These are phyloP conservation scores for Donacobius atricapilla DNA, from an alignment of 2,113 vertebrate genomes.

Conservation along the genomic window DNA sequence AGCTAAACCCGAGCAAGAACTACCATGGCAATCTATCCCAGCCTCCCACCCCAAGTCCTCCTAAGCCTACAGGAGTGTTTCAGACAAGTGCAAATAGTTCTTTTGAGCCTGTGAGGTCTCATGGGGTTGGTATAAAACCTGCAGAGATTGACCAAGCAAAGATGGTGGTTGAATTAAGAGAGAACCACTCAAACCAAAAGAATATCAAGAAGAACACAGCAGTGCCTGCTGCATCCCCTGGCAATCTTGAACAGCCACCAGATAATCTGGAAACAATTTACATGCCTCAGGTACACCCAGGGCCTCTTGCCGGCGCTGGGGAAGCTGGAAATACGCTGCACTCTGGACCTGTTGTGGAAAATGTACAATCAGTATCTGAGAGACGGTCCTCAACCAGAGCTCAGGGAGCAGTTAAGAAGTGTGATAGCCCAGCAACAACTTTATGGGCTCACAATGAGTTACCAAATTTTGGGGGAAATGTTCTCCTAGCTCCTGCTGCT, in stretches of 20 bases:
- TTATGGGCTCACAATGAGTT: slow-evolving; percentile 93
- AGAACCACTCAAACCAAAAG: slow-evolving; percentile 37
- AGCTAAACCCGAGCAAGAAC: slow-evolving; percentile 56
- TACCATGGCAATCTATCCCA: slow-evolving; percentile 70
- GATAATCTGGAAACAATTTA: slow-evolving; percentile 94
- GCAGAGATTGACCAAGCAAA: slow-evolving; percentile 86
- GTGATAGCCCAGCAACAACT: slow-evolving; percentile 94
- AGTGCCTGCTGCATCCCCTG: slow-evolving; percentile 64
- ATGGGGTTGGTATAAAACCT: slow-evolving; percentile 82
- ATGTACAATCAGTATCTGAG: slow-evolving; percentile 51
- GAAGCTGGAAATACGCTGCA: slow-evolving; percentile 38
- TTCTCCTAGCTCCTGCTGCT: slow-evolving; percentile 90
- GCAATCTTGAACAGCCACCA: slow-evolving; percentile 94
- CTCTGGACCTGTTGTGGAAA: slow-evolving; percentile 52
- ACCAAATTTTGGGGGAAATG: slow-evolving; percentile 82
- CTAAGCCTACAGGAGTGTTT: slow-evolving; percentile 91
- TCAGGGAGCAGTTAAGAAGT: slow-evolving; percentile 79
- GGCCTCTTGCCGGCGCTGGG: slow-evolving; percentile 25
- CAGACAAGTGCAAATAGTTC: slow-evolving; percentile 96
- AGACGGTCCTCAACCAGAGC: slow-evolving; percentile 78
- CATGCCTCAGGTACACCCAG: slow-evolving; percentile 35
- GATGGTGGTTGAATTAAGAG: slow-evolving; percentile 82
- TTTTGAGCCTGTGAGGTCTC: slow-evolving; percentile 92
- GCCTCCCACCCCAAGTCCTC: slow-evolving; percentile 88
- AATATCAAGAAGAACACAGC: neutral